Evolutionary conservation across 2,888 invertebrate genomes (phyloP).

Genomic region (Rhamphomyia laevipes): DNA sequence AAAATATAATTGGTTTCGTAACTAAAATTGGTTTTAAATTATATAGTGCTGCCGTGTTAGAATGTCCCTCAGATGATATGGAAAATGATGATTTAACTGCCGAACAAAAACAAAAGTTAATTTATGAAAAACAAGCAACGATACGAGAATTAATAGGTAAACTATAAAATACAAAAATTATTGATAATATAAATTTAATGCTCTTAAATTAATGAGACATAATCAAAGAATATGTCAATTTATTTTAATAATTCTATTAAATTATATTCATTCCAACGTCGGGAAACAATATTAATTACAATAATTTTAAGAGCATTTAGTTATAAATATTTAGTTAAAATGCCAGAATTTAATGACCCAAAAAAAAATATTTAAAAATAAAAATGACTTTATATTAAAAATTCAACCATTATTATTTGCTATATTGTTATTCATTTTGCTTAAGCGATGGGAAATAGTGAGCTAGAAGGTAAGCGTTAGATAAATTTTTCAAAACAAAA

Average conservation of each 20-base stretch:
- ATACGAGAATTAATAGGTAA: constrained; percentile 70
- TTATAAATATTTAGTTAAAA: too few species aligned
- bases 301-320: too few species aligned
- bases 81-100: constrained; percentile 61
- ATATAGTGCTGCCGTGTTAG: constrained; percentile 62
- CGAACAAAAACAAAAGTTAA: constrained; percentile 65
- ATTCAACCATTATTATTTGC: neutral
- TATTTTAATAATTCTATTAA: neutral
- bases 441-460: constrained; percentile 24
- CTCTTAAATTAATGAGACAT: too few species aligned
- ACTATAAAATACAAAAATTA: neutral
- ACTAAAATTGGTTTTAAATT: neutral
- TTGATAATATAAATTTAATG: neutral
- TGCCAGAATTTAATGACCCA: too few species aligned
- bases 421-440: constrained; percentile 3
- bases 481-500: neutral
- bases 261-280: neutral
- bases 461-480: constrained; percentile 23
- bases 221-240: too few species aligned
- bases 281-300: too few species aligned
- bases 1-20: neutral
- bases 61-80: constrained; percentile 68
- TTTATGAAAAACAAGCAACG: constrained; percentile 66
- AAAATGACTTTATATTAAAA: neutral
- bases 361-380: neutral